Percentiles rank a stretch among this genome's conserved stretches.
Conservation (phyloP, 1,140 invertebrate genomes). For the Drosophila subobscura region DNA sequence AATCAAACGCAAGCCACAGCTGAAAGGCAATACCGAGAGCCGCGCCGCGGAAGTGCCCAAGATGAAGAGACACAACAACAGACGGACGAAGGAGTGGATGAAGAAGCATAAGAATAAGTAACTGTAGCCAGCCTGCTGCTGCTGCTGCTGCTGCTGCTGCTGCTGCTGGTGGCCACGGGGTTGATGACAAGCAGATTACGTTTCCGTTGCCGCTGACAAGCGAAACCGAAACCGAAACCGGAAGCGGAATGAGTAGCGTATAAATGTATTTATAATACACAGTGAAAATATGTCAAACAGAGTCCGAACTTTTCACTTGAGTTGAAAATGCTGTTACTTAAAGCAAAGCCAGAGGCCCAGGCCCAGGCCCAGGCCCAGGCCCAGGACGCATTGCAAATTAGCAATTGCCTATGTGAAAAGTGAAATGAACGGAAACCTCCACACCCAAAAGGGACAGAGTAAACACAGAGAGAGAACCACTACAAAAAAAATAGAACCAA, state of each 20-base stretch:
- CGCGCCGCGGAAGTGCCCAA: constrained; percentile 68
- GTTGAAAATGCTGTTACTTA: constrained; percentile 42
- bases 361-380: constrained; percentile 28
- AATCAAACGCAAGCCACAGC: constrained; percentile 71
- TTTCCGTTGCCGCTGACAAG: constrained; percentile 74
- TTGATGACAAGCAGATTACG: constrained; percentile 80
- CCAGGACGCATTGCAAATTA: constrained; percentile 50
- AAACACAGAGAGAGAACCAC: constrained; percentile 14
- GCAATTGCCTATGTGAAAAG: constrained; percentile 52
- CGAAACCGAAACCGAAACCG: constrained; percentile 68
- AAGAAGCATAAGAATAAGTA: constrained; percentile 33
- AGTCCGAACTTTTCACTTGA: constrained; percentile 7
- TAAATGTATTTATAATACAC: constrained; percentile 78
- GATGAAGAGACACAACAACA: constrained; percentile 43
- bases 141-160: constrained; percentile 16
- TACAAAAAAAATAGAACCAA: constrained; percentile 9
- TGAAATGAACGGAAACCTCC: constrained; percentile 54
- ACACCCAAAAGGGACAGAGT: constrained; percentile 19
- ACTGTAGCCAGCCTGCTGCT: constrained; percentile 24
- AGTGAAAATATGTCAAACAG: constrained; percentile 44
- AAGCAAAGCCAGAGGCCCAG: constrained; percentile 39
- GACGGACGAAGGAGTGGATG: constrained; percentile 10
- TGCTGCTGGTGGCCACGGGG: constrained; percentile 32
- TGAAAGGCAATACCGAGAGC: constrained; percentile 53
- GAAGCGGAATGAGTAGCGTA: constrained; percentile 73